Evolutionary conservation across 2,797 vertebrate genomes (phyloP).

Genomic region (Acipenser ruthenus): DNA sequence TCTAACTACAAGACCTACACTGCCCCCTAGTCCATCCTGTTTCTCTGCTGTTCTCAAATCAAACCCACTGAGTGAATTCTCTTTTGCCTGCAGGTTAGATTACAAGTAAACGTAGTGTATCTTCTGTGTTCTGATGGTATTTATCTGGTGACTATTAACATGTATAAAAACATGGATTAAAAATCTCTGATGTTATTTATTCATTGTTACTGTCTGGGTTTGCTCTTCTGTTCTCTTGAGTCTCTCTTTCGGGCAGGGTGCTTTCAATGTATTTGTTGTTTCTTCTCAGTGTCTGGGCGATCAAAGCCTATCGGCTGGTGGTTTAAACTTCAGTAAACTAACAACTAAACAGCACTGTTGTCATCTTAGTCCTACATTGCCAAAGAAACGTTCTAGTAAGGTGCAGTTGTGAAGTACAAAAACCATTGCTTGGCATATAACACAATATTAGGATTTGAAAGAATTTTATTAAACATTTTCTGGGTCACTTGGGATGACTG

Average conservation of each 20-base stretch:
- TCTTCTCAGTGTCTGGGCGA: too few species aligned
- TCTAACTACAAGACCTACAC: slow-evolving; percentile 49
- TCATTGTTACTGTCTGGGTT: slow-evolving; percentile 12
- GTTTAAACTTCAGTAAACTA: neutral
- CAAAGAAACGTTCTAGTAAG: neutral
- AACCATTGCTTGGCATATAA: too few species aligned
- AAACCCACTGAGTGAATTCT: slow-evolving; percentile 12
- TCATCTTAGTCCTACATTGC: neutral
- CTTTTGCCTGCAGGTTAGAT: slow-evolving; percentile 5
- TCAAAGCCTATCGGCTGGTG: too few species aligned
- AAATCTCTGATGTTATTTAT: slow-evolving; percentile 32
- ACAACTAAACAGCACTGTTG: slow-evolving; percentile 6
- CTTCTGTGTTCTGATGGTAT: slow-evolving; percentile 68
- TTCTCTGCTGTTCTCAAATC: slow-evolving; percentile 25
- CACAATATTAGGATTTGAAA: too few species aligned
- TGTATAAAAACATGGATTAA: slow-evolving; percentile 64
- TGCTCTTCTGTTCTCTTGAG: neutral
- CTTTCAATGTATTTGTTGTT: too few species aligned
- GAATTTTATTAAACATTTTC: too few species aligned
- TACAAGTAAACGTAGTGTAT: slow-evolving; percentile 54
- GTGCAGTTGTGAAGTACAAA: too few species aligned
- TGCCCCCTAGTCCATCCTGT: slow-evolving; percentile 23
- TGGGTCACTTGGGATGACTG: too few species aligned
- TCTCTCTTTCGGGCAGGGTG: neutral
- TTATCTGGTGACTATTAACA: slow-evolving; percentile 61